Conservation (phyloP, 2,113 vertebrate species). For the Erythrolamprus reginae region DNA sequence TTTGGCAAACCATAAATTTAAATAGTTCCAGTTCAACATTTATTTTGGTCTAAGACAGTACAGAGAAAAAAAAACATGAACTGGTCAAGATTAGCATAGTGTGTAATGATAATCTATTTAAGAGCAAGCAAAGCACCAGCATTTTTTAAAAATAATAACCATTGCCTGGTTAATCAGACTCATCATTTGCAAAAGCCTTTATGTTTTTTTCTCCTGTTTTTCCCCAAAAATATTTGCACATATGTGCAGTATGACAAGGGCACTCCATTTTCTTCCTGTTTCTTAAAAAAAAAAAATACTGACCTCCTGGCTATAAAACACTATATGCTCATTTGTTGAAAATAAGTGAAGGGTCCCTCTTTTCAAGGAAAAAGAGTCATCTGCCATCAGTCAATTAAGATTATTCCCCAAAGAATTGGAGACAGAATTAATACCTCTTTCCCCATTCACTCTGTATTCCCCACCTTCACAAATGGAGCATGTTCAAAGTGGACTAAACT, state of each 20-base stretch:
- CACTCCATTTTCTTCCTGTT: neutral
- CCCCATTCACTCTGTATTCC: neutral
- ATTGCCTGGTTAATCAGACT: neutral
- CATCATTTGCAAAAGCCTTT: neutral
- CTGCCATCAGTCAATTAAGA: neutral
- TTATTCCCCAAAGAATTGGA: neutral
- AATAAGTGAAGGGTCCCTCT: neutral
- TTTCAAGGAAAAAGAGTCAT: neutral
- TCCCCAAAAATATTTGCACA: neutral
- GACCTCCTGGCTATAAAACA: neutral
- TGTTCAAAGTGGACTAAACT: neutral
- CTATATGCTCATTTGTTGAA: neutral
- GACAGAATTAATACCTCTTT: neutral
- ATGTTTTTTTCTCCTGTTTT: neutral
- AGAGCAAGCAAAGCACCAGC: neutral
- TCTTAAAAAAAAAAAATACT: neutral
- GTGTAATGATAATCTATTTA: neutral
- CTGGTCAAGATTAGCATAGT: neutral
- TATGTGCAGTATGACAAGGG: neutral
- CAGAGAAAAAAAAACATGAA: neutral
- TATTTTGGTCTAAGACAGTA: neutral
- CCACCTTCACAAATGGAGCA: neutral
- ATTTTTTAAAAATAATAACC: neutral
- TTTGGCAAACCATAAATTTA: neutral
- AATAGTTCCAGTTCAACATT: neutral